Evolutionary conservation across 2,797 vertebrate species (phyloP).

Genomic region (Peromyscus nudipes): DNA sequence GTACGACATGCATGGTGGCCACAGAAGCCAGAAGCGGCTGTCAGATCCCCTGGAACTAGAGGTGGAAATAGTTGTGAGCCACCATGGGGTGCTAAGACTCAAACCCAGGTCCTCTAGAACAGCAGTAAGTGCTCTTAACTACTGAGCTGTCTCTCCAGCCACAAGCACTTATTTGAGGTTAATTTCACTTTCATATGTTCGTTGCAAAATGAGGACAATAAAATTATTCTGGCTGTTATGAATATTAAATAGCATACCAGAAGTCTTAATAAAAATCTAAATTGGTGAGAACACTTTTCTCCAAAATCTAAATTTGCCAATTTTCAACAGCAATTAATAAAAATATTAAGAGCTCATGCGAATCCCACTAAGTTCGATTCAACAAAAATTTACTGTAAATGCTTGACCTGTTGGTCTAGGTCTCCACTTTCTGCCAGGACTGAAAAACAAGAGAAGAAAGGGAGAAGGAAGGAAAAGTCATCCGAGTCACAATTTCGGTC

Average conservation of each 20-base stretch:
- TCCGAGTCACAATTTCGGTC: neutral
- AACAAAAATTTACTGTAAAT: neutral
- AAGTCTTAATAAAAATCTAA: constrained; percentile 42
- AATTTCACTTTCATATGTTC: constrained; percentile 21
- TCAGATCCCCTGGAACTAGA: neutral
- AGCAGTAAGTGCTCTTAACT: neutral
- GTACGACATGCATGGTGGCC: neutral
- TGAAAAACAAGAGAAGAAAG: neutral
- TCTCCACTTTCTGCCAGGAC: neutral
- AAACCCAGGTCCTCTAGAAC: neutral
- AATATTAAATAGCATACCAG: constrained; percentile 30
- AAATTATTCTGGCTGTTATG: neutral
- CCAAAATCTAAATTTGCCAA: constrained; percentile 18
- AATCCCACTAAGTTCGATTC: constrained; percentile 33
- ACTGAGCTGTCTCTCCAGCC: neutral
- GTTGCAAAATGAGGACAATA: neutral
- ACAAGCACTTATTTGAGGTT: neutral
- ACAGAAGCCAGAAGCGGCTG: neutral
- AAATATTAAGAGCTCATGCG: neutral
- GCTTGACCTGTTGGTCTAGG: neutral
- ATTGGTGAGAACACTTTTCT: neutral
- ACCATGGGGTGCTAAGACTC: neutral
- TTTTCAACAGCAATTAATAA: constrained; percentile 11
- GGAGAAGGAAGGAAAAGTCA: neutral
- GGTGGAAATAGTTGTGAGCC: neutral